A percentile compares a stretch with the other conserved stretches of the same genome.
Evolutionary conservation across 2,113 vertebrate genomes (phyloP).

Genomic region (Rhombomys opimus): DNA sequence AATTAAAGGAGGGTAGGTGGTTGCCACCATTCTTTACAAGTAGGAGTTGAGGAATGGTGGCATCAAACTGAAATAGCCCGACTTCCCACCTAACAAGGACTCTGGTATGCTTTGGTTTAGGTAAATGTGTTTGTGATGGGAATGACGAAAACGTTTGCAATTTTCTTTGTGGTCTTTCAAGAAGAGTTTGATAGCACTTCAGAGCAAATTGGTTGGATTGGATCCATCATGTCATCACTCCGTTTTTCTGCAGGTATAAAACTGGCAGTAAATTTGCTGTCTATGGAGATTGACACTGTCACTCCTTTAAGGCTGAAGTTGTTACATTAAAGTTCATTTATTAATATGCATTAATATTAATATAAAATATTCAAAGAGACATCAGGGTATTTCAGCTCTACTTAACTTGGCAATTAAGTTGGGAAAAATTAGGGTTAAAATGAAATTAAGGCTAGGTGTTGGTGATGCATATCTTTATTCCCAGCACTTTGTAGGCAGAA

Average conservation of each 20-base stretch:
- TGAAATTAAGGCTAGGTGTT: background rate
- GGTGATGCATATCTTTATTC: background rate
- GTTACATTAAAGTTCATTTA: conserved; percentile 22
- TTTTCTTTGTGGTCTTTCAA: conserved; percentile 96
- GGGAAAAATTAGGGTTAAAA: conserved; percentile 22
- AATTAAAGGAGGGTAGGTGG: background rate
- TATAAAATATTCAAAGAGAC: background rate
- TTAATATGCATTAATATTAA: background rate
- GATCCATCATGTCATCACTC: conserved; percentile 95
- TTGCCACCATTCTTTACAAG: background rate
- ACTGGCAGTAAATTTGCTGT: background rate
- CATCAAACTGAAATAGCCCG: background rate
- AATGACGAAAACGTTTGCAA: conserved; percentile 93
- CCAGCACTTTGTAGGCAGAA: background rate
- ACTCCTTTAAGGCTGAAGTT: background rate
- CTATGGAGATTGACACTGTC: background rate
- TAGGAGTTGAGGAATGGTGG: background rate
- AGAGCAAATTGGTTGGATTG: conserved; percentile 94
- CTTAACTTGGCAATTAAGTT: conserved; percentile 13
- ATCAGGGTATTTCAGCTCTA: background rate
- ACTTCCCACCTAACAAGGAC: background rate
- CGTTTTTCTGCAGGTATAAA: conserved; percentile 92
- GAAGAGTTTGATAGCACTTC: conserved; percentile 93
- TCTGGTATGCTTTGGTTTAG: conserved; percentile 82
- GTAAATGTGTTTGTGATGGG: conserved; percentile 95